These are phyloP conservation scores for Lissonota sp. DNA, from an alignment of 2,888 invertebrate species.

Conservation along the genomic window DNA sequence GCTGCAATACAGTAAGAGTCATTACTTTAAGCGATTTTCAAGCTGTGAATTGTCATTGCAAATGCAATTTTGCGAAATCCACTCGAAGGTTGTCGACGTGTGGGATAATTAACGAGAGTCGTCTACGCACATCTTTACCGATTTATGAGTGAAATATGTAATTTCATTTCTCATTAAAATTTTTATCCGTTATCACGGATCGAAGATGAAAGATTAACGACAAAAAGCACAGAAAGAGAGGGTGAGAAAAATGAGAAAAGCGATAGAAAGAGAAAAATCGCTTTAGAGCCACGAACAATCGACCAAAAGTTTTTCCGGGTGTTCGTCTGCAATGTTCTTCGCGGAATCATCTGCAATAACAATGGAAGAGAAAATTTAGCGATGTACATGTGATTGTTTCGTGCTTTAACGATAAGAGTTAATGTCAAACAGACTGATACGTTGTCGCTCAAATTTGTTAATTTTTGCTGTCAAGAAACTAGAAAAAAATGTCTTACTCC, in stretches of 20 bases:
- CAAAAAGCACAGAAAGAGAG: not conserved
- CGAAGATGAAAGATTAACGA: no score
- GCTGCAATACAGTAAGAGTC: slow-evolving; percentile 61
- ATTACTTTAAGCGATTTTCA: slow-evolving; percentile 64
- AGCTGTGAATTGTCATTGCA: slow-evolving; percentile 59
- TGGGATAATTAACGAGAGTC: slow-evolving; percentile 14
- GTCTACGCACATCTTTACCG: slow-evolving; percentile 46
- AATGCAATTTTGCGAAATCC: slow-evolving; percentile 39
- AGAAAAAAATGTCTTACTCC: slow-evolving; percentile 16
- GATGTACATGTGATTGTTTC: slow-evolving; percentile 44
- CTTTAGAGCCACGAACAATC: slow-evolving; percentile 8
- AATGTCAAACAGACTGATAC: slow-evolving; percentile 30
- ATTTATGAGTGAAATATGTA: slow-evolving; percentile 12
- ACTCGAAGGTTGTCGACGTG: slow-evolving; percentile 40
- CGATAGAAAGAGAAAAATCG: not conserved
- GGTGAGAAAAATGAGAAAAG: slow-evolving; percentile 7
- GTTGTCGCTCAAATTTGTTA: slow-evolving; percentile 52
- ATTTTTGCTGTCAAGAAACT: slow-evolving; percentile 37
- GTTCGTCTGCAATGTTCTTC: slow-evolving; percentile 35
- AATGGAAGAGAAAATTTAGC: slow-evolving; percentile 11
- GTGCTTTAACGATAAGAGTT: slow-evolving; percentile 43
- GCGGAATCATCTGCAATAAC: slow-evolving; percentile 18
- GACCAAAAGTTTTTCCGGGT: slow-evolving; percentile 33
- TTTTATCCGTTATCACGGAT: not conserved
- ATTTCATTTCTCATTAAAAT: slow-evolving; percentile 3